Evolutionary conservation across 30 jellyfish, hydroid and myxozoan species (phyloP).

Genomic region (Chrysaora quinquecirrha): DNA sequence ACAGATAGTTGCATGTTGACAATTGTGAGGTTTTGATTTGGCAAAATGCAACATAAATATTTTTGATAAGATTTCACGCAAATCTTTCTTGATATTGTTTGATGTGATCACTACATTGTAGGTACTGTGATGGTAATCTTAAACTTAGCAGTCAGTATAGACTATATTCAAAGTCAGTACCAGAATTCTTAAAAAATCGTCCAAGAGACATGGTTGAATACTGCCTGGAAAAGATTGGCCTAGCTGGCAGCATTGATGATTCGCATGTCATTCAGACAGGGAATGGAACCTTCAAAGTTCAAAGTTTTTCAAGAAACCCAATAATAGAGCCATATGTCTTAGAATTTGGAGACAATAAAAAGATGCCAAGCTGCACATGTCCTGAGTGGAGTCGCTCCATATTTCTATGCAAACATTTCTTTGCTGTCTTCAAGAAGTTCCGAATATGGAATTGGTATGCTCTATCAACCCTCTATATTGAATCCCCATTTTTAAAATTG

Average conservation of each 20-base stretch:
- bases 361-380: not conserved
- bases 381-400: not conserved
- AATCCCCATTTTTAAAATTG: conserved; percentile 29
- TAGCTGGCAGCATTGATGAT: not conserved
- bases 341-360: not conserved
- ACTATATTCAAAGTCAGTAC: not conserved
- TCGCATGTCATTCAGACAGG: not conserved
- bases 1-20: no score
- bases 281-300: not conserved
- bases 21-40: no score
- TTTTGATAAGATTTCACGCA: no score
- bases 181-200: not conserved
- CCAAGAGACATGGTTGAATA: not conserved
- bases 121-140: not conserved
- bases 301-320: not conserved
- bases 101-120: no score
- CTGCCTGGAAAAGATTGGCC: not conserved
- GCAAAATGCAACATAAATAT: no score
- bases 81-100: no score
- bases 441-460: conserved; percentile 31
- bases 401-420: conserved; percentile 39
- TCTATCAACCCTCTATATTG: conserved; percentile 30
- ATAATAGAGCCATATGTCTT: not conserved
- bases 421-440: conserved; percentile 14
- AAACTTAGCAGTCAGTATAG: not conserved